These are phyloP conservation scores for Deilephila porcellus DNA, from an alignment of 2,888 invertebrate genomes.

Conservation along the genomic window DNA sequence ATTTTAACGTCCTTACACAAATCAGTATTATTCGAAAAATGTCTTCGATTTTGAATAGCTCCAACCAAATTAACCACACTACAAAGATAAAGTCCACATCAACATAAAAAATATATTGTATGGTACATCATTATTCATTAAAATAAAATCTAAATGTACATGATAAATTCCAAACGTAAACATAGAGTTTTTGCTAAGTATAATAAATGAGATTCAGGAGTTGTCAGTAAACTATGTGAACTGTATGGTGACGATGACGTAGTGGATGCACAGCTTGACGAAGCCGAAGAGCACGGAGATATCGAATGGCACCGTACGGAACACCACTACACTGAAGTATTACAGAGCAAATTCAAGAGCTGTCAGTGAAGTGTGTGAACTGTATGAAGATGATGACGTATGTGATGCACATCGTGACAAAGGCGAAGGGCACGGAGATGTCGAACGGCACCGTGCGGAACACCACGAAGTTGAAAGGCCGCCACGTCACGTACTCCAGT, in stretches of 20 bases:
- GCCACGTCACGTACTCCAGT: conserved; percentile 34
- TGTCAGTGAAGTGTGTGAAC: conserved; percentile 25
- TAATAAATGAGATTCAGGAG: not conserved
- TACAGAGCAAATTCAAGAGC: not conserved
- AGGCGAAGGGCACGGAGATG: conserved; percentile 29
- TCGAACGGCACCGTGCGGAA: conserved; percentile 33
- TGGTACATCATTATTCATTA: too few relatives aligned
- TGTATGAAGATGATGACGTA: conserved; percentile 39
- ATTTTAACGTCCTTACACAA: too few relatives aligned
- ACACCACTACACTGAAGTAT: conserved; percentile 33
- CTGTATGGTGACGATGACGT: conserved; percentile 38
- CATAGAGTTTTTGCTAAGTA: too few relatives aligned
- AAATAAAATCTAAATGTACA: too few relatives aligned
- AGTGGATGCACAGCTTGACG: conserved; percentile 35
- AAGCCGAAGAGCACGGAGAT: conserved; percentile 30
- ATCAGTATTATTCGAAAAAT: too few relatives aligned
- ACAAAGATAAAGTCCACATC: too few relatives aligned
- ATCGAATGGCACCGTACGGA: conserved; percentile 33
- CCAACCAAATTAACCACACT: too few relatives aligned
- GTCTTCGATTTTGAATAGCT: too few relatives aligned
- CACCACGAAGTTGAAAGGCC: conserved; percentile 39
- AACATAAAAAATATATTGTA: too few relatives aligned
- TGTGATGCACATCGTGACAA: conserved; percentile 33
- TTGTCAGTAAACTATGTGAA: conserved; percentile 23
- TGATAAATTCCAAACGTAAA: too few relatives aligned